Percentiles rank a stretch among this genome's conserved stretches.
Evolutionary conservation across 2,797 vertebrate species (phyloP).

Genomic region (Florisuga fusca): DNA sequence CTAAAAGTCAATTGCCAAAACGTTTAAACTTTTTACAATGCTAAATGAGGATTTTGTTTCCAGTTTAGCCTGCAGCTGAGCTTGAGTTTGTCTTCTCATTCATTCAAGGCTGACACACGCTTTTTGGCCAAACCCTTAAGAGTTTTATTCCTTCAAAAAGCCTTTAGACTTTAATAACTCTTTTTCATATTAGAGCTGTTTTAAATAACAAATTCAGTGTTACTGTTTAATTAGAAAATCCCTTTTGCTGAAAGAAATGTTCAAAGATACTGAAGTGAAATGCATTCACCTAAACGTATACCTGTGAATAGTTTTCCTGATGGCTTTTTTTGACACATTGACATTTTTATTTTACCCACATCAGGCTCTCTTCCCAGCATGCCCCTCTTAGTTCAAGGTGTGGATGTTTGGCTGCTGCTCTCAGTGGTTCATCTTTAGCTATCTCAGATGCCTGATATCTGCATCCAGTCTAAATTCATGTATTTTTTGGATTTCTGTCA

Average conservation of each 20-base stretch:
- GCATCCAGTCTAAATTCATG: background rate
- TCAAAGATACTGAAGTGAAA: background rate
- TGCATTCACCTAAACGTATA: background rate
- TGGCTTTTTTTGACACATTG: background rate
- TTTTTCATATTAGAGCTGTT: background rate
- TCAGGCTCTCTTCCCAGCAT: accelerated
- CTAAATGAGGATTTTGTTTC: background rate
- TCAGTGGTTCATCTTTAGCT: background rate
- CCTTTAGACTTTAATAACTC: background rate
- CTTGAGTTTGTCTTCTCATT: background rate
- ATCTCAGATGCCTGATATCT: background rate
- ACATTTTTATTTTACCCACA: background rate
- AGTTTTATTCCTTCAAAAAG: background rate
- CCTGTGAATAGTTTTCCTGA: background rate
- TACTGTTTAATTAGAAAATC: background rate
- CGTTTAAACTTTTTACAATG: background rate
- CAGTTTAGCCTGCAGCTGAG: background rate
- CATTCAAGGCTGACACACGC: background rate
- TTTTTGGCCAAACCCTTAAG: slow-evolving; percentile 2
- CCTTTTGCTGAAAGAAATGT: background rate
- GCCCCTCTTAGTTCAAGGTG: background rate
- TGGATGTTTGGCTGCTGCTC: background rate
- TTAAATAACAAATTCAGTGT: background rate
- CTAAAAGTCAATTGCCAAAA: background rate
- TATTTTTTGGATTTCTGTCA: background rate